A percentile compares a stretch with the other conserved stretches of the same genome.
Conservation (phyloP, 2,113 vertebrate species). For the Odontesthes bonariensis region DNA sequence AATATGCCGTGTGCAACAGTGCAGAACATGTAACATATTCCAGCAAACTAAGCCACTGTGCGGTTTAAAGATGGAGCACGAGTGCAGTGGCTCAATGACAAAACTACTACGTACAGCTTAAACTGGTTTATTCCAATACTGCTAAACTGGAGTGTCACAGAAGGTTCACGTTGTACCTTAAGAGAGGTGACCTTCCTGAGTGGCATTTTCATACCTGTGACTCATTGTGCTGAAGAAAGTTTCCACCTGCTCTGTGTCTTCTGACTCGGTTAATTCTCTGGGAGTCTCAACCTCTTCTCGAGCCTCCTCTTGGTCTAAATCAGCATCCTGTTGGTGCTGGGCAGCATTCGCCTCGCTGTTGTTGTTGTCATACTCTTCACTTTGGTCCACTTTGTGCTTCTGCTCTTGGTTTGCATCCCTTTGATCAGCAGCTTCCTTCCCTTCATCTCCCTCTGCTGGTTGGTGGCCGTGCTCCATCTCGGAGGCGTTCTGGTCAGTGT, state of each 20-base stretch:
- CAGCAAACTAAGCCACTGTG: constrained; percentile 39
- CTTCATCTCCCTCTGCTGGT: constrained; percentile 42
- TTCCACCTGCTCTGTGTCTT: constrained; percentile 82
- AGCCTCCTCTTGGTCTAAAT: constrained; percentile 42
- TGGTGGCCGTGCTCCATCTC: constrained; percentile 46
- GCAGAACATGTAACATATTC: constrained; percentile 27
- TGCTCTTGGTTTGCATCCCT: constrained; percentile 41
- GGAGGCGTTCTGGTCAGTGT: constrained; percentile 56
- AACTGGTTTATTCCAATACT: constrained; percentile 50
- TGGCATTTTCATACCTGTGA: constrained; percentile 88
- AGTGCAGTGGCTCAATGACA: constrained; percentile 43
- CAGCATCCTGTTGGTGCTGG: constrained; percentile 41
- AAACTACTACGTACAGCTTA: constrained; percentile 51
- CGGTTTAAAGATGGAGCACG: constrained; percentile 18
- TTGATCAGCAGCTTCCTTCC: constrained; percentile 31
- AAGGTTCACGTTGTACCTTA: constrained; percentile 28
- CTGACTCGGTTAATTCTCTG: constrained; percentile 39
- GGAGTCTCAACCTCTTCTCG: constrained; percentile 18
- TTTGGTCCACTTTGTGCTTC: constrained; percentile 67
- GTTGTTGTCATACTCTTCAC: constrained; percentile 38
- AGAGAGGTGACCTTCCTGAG: constrained; percentile 70
- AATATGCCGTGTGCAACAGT: constrained; percentile 34
- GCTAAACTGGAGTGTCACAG: constrained; percentile 38
- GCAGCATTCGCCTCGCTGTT: constrained; percentile 15
- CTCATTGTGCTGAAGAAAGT: constrained; percentile 98